phyloP scores from a whole-genome alignment of 2,888 invertebrate genomes.

The Melanargia galathea region DNA sequence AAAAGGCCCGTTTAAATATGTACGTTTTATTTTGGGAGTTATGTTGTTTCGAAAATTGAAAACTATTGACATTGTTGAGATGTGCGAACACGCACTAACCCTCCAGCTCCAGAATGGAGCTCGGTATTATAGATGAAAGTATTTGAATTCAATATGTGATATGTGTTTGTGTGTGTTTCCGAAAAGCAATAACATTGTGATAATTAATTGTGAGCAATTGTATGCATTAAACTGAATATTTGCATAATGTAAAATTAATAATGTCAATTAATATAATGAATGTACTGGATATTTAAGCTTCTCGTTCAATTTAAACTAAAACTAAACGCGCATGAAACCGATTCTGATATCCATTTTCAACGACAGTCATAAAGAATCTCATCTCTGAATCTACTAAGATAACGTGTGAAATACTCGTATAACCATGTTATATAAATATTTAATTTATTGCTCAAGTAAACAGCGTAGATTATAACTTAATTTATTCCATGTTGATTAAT shows the following conservation, averaged over 20 bases:
- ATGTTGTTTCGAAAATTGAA: neutral
- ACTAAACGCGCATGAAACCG: conserved; percentile 6
- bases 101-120: conserved; percentile 20
- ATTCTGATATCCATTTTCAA: neutral
- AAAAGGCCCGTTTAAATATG: too few relatives aligned
- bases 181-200: conserved; percentile 80
- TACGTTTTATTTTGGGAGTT: neutral
- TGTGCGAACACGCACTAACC: neutral
- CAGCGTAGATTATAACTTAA: neutral
- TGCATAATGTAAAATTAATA: conserved; percentile 62
- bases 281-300: conserved; percentile 48
- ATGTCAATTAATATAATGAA: conserved; percentile 70
- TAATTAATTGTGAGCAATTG: conserved; percentile 65
- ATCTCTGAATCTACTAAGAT: neutral
- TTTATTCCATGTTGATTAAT: neutral
- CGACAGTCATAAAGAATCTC: neutral
- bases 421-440: too few relatives aligned
- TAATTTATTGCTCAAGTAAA: neutral
- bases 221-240: conserved; percentile 57
- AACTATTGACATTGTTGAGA: neutral
- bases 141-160: conserved; percentile 76
- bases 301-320: conserved; percentile 3
- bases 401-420: too few relatives aligned
- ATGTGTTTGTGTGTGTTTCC: conserved; percentile 74
- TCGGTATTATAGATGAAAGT: conserved; percentile 51